phyloP scores from a whole-genome alignment of 2,888 invertebrate species.

The Hanleya hanleyi region DNA sequence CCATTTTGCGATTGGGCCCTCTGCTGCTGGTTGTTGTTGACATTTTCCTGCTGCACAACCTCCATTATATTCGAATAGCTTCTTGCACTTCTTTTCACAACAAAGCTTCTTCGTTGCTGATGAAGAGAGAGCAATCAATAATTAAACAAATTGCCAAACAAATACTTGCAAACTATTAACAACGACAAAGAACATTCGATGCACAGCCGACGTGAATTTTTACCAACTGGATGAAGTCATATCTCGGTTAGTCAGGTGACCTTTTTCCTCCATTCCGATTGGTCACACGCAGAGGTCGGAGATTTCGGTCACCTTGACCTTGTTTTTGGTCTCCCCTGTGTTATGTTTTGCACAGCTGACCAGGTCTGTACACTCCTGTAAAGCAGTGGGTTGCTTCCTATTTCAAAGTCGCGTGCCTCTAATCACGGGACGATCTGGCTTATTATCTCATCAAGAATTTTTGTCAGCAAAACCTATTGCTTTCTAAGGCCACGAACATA shows the following conservation, averaged over 20 bases:
- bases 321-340: not conserved
- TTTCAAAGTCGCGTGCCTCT: too few species aligned
- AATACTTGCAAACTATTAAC: not conserved
- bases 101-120: not conserved
- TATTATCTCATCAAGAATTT: too few species aligned
- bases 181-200: not conserved
- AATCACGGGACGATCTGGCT: too few species aligned
- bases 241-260: conserved; percentile 5
- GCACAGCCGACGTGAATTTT: not conserved
- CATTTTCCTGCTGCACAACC: not conserved
- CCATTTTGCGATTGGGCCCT: conserved; percentile 54
- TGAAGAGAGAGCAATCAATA: not conserved
- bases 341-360: conserved; percentile 3
- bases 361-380: too few species aligned
- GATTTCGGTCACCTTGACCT: conserved; percentile 9
- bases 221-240: not conserved
- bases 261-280: not conserved
- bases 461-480: too few species aligned
- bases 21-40: conserved; percentile 1
- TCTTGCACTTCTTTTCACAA: not conserved
- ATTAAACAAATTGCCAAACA: not conserved
- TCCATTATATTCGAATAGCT: not conserved
- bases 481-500: too few species aligned
- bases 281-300: not conserved
- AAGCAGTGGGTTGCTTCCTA: too few species aligned